Evolutionary conservation across 2,113 vertebrate species (phyloP), one percentile per base, ranked within the genome.

Genomic region (Petrocephalus microphthalmus): DNA sequence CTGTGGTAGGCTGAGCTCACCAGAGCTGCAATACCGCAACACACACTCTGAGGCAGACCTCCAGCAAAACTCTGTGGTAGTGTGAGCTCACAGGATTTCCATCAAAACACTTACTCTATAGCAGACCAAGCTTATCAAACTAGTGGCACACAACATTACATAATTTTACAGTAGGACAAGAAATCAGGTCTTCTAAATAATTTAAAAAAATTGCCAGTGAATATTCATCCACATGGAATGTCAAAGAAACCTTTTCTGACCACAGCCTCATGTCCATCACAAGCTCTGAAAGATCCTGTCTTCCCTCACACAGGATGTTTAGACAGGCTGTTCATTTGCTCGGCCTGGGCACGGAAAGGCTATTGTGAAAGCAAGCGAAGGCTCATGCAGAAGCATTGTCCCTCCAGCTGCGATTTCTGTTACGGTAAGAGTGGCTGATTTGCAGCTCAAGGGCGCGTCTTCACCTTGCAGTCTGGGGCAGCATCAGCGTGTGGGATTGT

Each of bases 331-430:
- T 95, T 96, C 1, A 95, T 96, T 93, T 99, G 98, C 87, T 93
- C 96, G 0, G 90, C 95, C 0, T 99, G 98, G 98, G 96, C 97
- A 1, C 93, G 92, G 0, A 97, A 95, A 90, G 97, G 97, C 0
- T 98, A 97, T 90, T 99, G 98, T 0, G 95, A 96, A 67, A 94
- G 94, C 57, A 97, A 97, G 57, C 95, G 90, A 89, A 95, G 91
- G 90, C 90, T 99, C 89, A 99, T 99, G 98, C 97, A 97, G 93
- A 97, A 98, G 92, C 96, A 98, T 90, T 99, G 98, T 88, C 98
- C 98, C 0, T 95, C 95, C 89, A 97, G 96, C 95, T 99, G 98
- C 7, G 97, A 99, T 94, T 99, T 99, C 95, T 99, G 98, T 94
- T 97, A 97, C 0, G 97, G 98, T 99, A 96, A 89, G 95, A 93